A percentile compares a stretch with the other conserved stretches of the same genome.
Conservation (phyloP, 2,113 vertebrate genomes). For the Antennarius striatus region DNA sequence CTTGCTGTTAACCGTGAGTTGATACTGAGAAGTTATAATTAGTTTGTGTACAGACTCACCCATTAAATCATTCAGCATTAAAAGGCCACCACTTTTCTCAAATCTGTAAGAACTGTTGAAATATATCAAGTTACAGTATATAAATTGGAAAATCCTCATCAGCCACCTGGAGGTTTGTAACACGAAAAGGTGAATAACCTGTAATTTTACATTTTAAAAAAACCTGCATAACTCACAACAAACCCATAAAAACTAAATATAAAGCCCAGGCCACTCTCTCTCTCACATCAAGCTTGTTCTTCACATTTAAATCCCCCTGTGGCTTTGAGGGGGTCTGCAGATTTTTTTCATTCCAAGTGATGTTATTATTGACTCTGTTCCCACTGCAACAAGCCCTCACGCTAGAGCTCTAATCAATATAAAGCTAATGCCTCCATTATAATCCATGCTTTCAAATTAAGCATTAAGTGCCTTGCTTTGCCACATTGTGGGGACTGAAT, state of each 20-base stretch:
- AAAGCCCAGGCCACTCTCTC: slow-evolving; percentile 5
- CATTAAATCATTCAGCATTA: too few species aligned
- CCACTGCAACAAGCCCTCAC: slow-evolving; percentile 43
- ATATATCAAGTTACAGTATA: too few species aligned
- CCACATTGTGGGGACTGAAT: slow-evolving; percentile 33
- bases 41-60: too few species aligned
- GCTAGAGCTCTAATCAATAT: slow-evolving; percentile 67
- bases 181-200: too few species aligned
- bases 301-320: slow-evolving; percentile 60
- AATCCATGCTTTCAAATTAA: slow-evolving; percentile 75
- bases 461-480: slow-evolving; percentile 58
- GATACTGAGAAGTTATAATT: too few species aligned
- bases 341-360: slow-evolving; percentile 61
- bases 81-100: too few species aligned
- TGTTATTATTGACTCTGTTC: slow-evolving; percentile 72
- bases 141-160: too few species aligned
- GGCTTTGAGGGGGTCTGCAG: slow-evolving; percentile 36
- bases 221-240: too few species aligned
- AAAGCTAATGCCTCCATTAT: slow-evolving; percentile 76
- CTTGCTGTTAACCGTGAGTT: too few species aligned
- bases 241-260: neutral
- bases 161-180: too few species aligned
- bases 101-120: too few species aligned
- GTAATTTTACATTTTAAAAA: too few species aligned
- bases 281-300: slow-evolving; percentile 39